These are phyloP conservation scores for Enteromius paludinosus DNA, from an alignment of 2,797 vertebrate genomes.

Conservation along the genomic window DNA sequence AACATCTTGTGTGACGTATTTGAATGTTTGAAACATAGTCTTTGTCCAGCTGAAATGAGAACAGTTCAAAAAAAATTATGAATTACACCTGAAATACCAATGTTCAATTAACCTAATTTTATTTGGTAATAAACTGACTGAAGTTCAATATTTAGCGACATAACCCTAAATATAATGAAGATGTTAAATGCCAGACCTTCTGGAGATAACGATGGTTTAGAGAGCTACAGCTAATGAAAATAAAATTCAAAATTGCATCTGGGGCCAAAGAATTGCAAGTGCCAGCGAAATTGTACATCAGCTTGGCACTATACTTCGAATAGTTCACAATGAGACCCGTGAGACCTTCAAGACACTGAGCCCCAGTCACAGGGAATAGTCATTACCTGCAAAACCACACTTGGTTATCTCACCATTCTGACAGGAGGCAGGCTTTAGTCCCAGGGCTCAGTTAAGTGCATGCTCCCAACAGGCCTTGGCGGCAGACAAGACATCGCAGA, in stretches of 20 bases:
- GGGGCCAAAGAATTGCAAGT: slow-evolving; percentile 44
- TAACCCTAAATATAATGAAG: slow-evolving; percentile 30
- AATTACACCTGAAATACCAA: slow-evolving; percentile 28
- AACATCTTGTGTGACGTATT: neutral
- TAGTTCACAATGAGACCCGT: slow-evolving; percentile 38
- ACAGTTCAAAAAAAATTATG: neutral
- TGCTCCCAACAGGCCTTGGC: slow-evolving; percentile 52
- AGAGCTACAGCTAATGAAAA: slow-evolving; percentile 43
- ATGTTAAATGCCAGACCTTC: slow-evolving; percentile 40
- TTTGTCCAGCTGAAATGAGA: neutral
- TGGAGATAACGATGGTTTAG: slow-evolving; percentile 43
- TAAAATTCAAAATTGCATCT: slow-evolving; percentile 42
- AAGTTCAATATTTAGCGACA: slow-evolving; percentile 32
- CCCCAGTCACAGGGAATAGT: slow-evolving; percentile 49
- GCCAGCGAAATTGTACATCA: slow-evolving; percentile 53
- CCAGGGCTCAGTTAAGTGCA: slow-evolving; percentile 47
- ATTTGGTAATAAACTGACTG: slow-evolving; percentile 40
- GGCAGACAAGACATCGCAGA: slow-evolving; percentile 46
- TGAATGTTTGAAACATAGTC: neutral
- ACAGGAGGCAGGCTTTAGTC: slow-evolving; percentile 46
- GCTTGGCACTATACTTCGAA: slow-evolving; percentile 48
- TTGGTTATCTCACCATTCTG: slow-evolving; percentile 54
- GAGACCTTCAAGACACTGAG: slow-evolving; percentile 51
- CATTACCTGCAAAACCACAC: slow-evolving; percentile 55
- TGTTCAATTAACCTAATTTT: slow-evolving; percentile 38